Evolutionary conservation across 2,888 invertebrate genomes (phyloP).

Genomic region (Branchipolynoe longqiensis): DNA sequence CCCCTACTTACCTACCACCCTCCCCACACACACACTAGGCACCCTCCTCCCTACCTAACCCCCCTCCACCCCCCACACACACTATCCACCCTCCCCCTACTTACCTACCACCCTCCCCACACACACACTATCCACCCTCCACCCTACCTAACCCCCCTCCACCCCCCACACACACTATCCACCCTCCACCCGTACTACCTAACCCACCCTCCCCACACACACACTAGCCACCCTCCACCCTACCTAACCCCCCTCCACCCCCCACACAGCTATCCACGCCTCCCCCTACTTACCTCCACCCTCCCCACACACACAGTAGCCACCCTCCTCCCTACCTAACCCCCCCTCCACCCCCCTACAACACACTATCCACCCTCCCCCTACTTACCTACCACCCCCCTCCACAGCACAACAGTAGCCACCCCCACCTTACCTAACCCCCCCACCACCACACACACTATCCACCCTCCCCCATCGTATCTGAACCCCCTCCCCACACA

Average conservation of each 20-base stretch:
- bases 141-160: not conserved
- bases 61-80: not conserved
- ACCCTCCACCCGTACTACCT: not conserved
- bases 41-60: not conserved
- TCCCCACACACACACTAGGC: not conserved
- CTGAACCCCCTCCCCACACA: not conserved
- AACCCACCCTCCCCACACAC: no score
- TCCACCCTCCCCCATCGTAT: not conserved
- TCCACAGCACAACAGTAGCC: not conserved
- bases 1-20: not conserved
- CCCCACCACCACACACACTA: no score
- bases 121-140: not conserved
- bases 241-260: no score
- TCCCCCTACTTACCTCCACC: no score
- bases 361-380: not conserved
- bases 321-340: no score
- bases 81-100: not conserved
- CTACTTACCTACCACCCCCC: not conserved
- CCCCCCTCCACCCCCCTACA: no score
- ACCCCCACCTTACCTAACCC: no score
- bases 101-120: no score
- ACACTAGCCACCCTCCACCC: no score
- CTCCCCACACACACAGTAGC: not conserved
- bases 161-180: not conserved
- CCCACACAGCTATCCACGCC: no score